Conservation (phyloP, 2,113 vertebrate species). For the Leiothrix lutea region DNA sequence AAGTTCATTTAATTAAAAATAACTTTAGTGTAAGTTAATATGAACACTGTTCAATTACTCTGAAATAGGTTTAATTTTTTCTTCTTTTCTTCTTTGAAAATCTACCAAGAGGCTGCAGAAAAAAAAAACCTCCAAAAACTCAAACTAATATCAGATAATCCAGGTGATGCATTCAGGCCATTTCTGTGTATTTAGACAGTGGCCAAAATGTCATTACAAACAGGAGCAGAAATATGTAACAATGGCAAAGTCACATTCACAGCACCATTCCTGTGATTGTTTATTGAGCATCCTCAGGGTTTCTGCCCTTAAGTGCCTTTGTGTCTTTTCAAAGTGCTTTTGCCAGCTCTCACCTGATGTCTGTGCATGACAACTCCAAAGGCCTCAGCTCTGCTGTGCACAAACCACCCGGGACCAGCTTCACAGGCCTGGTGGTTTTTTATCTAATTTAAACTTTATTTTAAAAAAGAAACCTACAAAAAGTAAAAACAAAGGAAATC, state of each 20-base stretch:
- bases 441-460: background rate
- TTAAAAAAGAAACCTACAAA: background rate
- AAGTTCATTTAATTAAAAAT: slow-evolving; percentile 66
- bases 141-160: background rate
- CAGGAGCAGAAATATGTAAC: background rate
- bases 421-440: background rate
- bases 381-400: background rate
- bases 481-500: background rate
- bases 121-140: background rate
- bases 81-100: background rate
- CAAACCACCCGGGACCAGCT: background rate
- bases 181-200: background rate
- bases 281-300: background rate
- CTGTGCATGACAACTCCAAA: background rate
- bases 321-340: background rate
- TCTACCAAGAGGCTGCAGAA: background rate
- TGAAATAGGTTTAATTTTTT: slow-evolving; percentile 2
- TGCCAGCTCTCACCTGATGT: background rate
- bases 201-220: background rate
- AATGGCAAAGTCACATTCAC: background rate
- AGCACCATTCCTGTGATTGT: accelerated
- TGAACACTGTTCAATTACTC: slow-evolving; percentile 39
- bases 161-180: background rate
- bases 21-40: slow-evolving; percentile 40
- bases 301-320: background rate